Base-by-base conservation (phyloP, 2,888 invertebrate genomes). In the Agriopis aurantiaria region DNA sequence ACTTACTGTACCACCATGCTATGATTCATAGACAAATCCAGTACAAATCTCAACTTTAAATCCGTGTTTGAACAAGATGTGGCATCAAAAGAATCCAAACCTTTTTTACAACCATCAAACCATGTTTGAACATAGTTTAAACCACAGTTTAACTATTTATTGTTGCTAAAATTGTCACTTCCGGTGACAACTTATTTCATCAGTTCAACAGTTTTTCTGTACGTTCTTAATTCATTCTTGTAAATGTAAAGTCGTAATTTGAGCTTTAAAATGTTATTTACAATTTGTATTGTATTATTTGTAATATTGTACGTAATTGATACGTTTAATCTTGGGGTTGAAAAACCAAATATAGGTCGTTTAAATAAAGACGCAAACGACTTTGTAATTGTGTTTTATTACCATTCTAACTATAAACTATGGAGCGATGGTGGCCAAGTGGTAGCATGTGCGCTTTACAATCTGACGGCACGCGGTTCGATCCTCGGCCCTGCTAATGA, bases 161-260 rank as follows among this genome's bases (percentile, higher is more conserved):
- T 75, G 74, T 72, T 69, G 53, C 46, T 1, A 65, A 49, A 71
- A 53, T 69, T 65, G 69, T 65, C 74, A 77, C 77, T 77, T 79
- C 79, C 79, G 78, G 68, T 66, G 75, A 71, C 69, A 65, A 71
- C 55, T 61, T 63, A 53, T 8, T 51, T 51, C 55, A n/a, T n/a
- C n/a, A n/a, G n/a, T 40, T 69, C 53, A 49, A 40, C 52, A 17
- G 51, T 10, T 60, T 57, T 58, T 68, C 56, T 51, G 17, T 43
- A 23, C 41, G 23, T 57, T 64, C 48, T 64, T 52, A 8, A 59
- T 67, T 45, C 56, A 43, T 48, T 56, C n/a, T 6, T 45, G 23
- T 17, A 45, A 33, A 56, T 56, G 53, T 52, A 46, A 40, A 63
- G 57, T 59, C 59, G 71, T 71, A 71, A 71, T 63, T 12, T 55